These are phyloP conservation scores for Mugil cephalus DNA, from an alignment of 2,113 vertebrate genomes.

Conservation along the genomic window DNA sequence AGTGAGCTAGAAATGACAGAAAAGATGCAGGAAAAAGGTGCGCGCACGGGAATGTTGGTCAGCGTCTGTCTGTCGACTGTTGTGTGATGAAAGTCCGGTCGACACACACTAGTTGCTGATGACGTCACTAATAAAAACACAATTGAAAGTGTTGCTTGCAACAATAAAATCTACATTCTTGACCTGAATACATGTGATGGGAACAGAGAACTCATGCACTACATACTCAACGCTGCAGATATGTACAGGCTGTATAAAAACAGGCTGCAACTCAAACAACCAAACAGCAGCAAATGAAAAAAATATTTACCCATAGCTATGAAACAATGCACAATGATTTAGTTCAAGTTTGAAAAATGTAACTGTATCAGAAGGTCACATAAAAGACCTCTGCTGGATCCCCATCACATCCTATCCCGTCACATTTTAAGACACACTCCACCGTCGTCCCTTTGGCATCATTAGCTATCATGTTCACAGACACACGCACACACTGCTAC, in stretches of 20 bases:
- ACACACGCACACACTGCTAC: slow-evolving; percentile 27
- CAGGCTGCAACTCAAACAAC: too few relatives aligned
- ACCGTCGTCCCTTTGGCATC: slow-evolving; percentile 7
- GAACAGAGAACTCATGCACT: too few relatives aligned
- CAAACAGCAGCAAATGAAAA: too few relatives aligned
- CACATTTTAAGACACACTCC: slow-evolving; percentile 33
- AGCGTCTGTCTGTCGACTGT: neutral
- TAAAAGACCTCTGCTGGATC: slow-evolving; percentile 43
- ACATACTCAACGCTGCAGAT: too few relatives aligned
- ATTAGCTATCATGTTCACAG: slow-evolving; percentile 2
- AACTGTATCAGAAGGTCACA: slow-evolving; percentile 46
- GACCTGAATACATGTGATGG: too few relatives aligned
- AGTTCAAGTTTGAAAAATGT: slow-evolving; percentile 27
- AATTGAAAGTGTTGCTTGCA: too few relatives aligned
- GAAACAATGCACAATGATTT: too few relatives aligned
- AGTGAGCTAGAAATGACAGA: slow-evolving; percentile 42
- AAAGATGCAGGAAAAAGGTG: slow-evolving; percentile 6
- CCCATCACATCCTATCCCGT: slow-evolving; percentile 49
- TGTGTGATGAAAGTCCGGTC: neutral
- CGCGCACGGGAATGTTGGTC: slow-evolving; percentile 2
- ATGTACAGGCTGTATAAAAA: too few relatives aligned
- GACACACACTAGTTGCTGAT: too few relatives aligned
- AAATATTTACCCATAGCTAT: too few relatives aligned
- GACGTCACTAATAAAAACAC: too few relatives aligned
- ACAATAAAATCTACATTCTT: too few relatives aligned